Conservation (phyloP, 2,888 invertebrate species). For the Drosophila fulvimacula region DNA sequence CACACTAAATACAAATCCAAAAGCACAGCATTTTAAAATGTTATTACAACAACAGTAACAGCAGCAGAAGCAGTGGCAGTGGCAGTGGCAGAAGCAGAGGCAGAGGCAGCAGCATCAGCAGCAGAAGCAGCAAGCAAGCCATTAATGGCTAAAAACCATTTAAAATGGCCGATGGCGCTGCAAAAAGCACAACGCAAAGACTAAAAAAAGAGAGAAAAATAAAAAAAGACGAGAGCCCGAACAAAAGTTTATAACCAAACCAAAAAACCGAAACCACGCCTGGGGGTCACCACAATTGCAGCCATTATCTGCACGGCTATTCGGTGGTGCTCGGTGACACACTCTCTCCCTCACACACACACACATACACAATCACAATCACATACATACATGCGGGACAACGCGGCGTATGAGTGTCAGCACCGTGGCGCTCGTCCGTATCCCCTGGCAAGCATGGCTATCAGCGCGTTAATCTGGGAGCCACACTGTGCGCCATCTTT, state of each 20-base stretch:
- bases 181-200: conserved; percentile 50
- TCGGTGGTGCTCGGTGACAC: conserved; percentile 39
- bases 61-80: conserved; percentile 17
- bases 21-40: conserved; percentile 77
- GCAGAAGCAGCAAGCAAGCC: conserved; percentile 54
- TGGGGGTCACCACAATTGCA: conserved; percentile 80
- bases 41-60: conserved; percentile 67
- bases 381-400: conserved; percentile 34
- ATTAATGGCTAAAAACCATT: conserved; percentile 77
- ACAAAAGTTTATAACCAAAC: conserved; percentile 77
- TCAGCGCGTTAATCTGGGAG: conserved; percentile 73
- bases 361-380: background rate
- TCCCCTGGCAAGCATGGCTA: conserved; percentile 61
- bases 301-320: conserved; percentile 77
- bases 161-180: conserved; percentile 71
- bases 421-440: conserved; percentile 29
- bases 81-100: background rate
- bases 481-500: conserved; percentile 61
- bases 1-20: conserved; percentile 58
- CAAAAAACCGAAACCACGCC: conserved; percentile 77
- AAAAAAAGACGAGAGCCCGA: conserved; percentile 41
- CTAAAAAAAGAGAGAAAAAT: background rate
- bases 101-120: conserved; percentile 20
- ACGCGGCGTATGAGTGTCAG: conserved; percentile 66
- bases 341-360: conserved; percentile 24